These are phyloP conservation scores for Thamnophis elegans DNA, from an alignment of 2,797 vertebrate species.

Conservation along the genomic window DNA sequence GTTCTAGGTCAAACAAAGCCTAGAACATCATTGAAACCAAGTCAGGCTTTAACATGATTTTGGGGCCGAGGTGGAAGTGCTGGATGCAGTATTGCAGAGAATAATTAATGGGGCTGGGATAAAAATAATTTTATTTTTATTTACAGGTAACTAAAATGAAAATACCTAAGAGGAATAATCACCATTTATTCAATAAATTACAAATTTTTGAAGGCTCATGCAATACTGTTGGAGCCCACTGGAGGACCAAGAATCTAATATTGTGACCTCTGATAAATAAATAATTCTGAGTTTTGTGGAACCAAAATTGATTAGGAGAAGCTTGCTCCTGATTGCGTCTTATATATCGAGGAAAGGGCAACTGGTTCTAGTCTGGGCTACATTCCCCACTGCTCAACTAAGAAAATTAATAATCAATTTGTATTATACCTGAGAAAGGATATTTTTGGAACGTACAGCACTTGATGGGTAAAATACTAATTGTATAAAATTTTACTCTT, in stretches of 20 bases:
- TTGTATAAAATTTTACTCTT: background rate
- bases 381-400: background rate
- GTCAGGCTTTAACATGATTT: background rate
- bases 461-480: background rate
- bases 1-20: background rate
- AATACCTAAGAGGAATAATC: background rate
- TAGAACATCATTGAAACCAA: background rate
- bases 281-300: background rate
- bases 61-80: background rate
- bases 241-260: background rate
- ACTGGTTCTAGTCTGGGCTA: background rate
- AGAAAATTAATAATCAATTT: background rate
- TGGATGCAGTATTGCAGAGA: background rate
- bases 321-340: background rate
- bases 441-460: background rate
- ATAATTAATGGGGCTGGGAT: background rate
- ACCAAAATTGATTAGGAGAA: background rate
- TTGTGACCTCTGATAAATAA: background rate
- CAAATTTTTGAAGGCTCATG: background rate
- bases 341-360: background rate
- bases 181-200: background rate
- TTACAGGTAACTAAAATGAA: background rate
- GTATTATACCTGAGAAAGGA: background rate
- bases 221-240: background rate
- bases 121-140: background rate